A percentile compares a stretch with the other conserved stretches of the same genome.
Conservation (phyloP, 2,113 vertebrate genomes). For the Chamaetylas fuelleborni region DNA sequence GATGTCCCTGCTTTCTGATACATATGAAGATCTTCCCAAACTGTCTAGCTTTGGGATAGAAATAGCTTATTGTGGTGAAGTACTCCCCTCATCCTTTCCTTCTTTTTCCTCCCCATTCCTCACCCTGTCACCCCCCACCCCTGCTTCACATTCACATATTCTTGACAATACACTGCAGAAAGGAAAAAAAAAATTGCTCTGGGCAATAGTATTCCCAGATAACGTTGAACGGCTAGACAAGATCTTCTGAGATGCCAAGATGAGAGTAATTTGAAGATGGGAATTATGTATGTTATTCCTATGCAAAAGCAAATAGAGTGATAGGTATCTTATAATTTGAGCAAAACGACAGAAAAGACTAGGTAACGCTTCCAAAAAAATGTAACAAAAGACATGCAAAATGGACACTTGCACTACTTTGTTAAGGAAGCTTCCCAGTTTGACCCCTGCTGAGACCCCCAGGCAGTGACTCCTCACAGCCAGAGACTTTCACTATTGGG, state of each 20-base stretch:
- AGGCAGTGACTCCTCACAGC: neutral
- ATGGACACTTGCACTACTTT: neutral
- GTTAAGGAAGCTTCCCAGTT: neutral
- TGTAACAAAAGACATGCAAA: neutral
- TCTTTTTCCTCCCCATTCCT: neutral
- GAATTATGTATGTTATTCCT: neutral
- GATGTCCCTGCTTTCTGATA: neutral
- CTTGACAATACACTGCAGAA: fast-evolving
- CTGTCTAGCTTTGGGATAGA: neutral
- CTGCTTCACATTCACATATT: neutral
- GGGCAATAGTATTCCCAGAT: neutral
- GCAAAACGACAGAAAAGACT: neutral
- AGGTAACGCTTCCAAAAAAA: neutral
- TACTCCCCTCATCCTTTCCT: fast-evolving
- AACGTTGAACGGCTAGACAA: neutral
- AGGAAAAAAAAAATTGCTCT: neutral
- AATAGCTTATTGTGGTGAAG: neutral
- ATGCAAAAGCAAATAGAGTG: neutral
- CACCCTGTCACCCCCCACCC: no score
- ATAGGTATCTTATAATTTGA: neutral
- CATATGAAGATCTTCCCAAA: neutral
- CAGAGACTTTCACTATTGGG: neutral
- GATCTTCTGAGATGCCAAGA: neutral
- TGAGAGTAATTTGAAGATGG: fast-evolving
- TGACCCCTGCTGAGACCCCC: neutral